Percentiles rank a stretch among this genome's conserved stretches.
Conservation (phyloP, 2,797 vertebrate genomes). For the Crax fasciolata region DNA sequence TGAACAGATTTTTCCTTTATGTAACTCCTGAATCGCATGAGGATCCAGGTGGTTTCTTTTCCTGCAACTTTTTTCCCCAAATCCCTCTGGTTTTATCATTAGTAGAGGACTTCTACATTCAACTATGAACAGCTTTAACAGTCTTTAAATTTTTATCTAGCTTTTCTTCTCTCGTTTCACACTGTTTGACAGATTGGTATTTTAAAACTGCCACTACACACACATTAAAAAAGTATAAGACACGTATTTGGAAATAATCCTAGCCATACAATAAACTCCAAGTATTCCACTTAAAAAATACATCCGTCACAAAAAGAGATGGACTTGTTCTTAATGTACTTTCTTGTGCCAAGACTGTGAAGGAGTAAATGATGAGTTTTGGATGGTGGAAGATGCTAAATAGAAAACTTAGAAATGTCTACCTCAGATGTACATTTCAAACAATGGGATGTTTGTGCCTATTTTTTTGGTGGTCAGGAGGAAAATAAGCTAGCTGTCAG, state of each 20-base stretch:
- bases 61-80: background rate
- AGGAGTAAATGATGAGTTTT: background rate
- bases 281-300: background rate
- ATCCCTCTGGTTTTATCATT: slow-evolving; percentile 24
- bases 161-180: slow-evolving; percentile 12
- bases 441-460: background rate
- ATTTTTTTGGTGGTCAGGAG: background rate
- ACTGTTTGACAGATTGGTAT: background rate
- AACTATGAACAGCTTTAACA: background rate
- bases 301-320: background rate
- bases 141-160: background rate
- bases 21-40: background rate
- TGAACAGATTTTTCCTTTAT: slow-evolving; percentile 53
- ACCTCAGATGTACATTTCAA: background rate
- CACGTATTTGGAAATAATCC: background rate
- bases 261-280: background rate
- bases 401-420: background rate
- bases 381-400: background rate
- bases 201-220: background rate
- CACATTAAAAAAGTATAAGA: background rate
- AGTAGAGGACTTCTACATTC: background rate
- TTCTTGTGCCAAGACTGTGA: background rate
- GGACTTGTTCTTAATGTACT: background rate
- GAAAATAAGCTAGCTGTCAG: background rate
- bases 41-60: slow-evolving; percentile 50